Percentiles rank a stretch among this genome's conserved stretches.
Conservation (phyloP, 92 coral and sea anemone species). For the Porites divaricata region DNA sequence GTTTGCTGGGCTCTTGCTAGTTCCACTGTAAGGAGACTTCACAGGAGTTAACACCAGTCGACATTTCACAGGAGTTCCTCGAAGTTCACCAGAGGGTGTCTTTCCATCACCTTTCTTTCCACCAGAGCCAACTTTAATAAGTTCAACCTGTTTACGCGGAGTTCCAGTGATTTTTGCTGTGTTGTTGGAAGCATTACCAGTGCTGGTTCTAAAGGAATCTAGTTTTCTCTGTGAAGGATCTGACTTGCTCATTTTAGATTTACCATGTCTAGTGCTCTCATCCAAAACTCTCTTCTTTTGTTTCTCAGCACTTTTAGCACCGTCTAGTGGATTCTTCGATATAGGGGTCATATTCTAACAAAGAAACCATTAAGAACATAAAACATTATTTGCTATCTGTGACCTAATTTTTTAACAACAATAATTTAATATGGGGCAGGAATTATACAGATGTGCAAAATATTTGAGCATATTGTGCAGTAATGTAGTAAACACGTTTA, state of each 20-base stretch:
- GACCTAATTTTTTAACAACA: too few species aligned
- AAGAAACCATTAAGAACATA: neutral
- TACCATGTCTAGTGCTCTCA: slow-evolving; percentile 19
- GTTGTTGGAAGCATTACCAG: slow-evolving; percentile 13
- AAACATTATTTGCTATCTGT: too few species aligned
- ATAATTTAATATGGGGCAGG: too few species aligned
- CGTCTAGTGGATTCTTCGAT: neutral
- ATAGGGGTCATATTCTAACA: slow-evolving; percentile 25
- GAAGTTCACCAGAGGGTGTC: slow-evolving; percentile 29
- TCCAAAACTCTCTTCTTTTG: slow-evolving; percentile 24
- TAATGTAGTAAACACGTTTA: too few species aligned
- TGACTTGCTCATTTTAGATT: slow-evolving; percentile 39
- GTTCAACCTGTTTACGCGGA: neutral
- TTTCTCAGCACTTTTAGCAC: slow-evolving; percentile 16
- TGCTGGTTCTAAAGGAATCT: slow-evolving; percentile 61
- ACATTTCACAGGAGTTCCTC: slow-evolving; percentile 45
- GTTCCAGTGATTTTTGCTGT: neutral
- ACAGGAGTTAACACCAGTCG: slow-evolving; percentile 38
- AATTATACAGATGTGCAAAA: too few species aligned
- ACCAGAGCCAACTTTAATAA: neutral
- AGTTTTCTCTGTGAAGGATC: slow-evolving; percentile 78
- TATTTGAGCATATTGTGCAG: too few species aligned
- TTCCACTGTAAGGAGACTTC: neutral
- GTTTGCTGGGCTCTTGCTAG: neutral
- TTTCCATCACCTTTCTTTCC: neutral